A percentile compares a stretch with the other conserved stretches of the same genome.
Conservation (phyloP, 1,140 invertebrate species). For the Aphaenogaster ashmeadi region DNA sequence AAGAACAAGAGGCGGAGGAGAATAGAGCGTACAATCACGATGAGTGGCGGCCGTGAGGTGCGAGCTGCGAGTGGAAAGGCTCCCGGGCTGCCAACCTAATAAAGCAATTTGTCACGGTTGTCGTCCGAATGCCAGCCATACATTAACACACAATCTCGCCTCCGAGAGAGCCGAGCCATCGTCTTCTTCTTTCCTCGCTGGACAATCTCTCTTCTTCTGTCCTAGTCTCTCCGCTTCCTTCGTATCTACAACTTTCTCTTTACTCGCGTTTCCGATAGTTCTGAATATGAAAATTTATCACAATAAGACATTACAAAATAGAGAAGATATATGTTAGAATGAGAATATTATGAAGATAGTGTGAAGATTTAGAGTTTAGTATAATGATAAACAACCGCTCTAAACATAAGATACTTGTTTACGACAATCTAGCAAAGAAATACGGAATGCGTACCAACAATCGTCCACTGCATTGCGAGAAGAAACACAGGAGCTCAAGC, state of each 20-base stretch:
- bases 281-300: neutral
- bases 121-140: constrained; percentile 86
- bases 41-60: constrained; percentile 79
- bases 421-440: neutral
- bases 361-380: no score
- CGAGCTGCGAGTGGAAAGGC: constrained; percentile 81
- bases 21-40: constrained; percentile 81
- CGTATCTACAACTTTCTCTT: constrained; percentile 43
- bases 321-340: neutral
- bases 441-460: neutral
- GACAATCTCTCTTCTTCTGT: constrained; percentile 62
- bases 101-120: constrained; percentile 87
- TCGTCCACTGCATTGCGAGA: neutral
- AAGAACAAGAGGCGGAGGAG: constrained; percentile 75
- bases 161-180: constrained; percentile 75
- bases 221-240: constrained; percentile 57
- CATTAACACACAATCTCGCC: constrained; percentile 86
- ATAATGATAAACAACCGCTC: neutral
- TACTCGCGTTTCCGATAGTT: constrained; percentile 21
- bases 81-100: constrained; percentile 86
- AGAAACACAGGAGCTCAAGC: constrained; percentile 13
- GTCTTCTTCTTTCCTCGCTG: constrained; percentile 59
- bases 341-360: no score
- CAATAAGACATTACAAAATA: neutral
- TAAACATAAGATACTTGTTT: neutral